These are phyloP conservation scores for Pristis pectinata DNA, from an alignment of 2,797 vertebrate genomes.

Conservation along the genomic window DNA sequence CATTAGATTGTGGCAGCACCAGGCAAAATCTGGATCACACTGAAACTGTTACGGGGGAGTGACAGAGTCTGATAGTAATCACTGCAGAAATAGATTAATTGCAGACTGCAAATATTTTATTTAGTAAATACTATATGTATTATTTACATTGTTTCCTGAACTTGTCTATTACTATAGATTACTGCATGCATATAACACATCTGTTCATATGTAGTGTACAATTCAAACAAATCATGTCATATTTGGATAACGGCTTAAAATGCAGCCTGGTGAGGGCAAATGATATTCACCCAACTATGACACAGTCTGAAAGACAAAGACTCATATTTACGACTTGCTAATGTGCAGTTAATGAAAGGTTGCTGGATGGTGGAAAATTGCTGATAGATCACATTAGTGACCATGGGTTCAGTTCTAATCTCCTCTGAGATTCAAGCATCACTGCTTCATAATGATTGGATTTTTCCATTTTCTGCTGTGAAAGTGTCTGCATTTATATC, in stretches of 20 bases:
- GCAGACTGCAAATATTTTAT: neutral
- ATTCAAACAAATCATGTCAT: constrained; percentile 6
- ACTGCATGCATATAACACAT: neutral
- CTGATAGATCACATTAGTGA: neutral
- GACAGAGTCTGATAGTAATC: neutral
- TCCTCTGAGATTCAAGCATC: constrained; percentile 2
- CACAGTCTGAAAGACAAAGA: neutral
- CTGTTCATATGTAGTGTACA: neutral
- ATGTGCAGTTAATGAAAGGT: neutral
- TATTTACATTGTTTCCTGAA: neutral
- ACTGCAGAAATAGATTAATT: neutral
- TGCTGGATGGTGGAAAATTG: constrained; percentile 4
- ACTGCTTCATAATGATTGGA: constrained; percentile 21
- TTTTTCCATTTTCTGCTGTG: neutral
- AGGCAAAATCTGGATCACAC: neutral
- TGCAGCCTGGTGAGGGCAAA: neutral
- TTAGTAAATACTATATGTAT: neutral
- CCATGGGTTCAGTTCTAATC: neutral
- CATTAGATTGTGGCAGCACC: neutral
- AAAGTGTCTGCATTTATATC: neutral
- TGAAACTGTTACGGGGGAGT: too few relatives aligned
- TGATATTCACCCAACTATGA: constrained; percentile 29
- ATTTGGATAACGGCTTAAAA: neutral
- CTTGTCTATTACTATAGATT: neutral
- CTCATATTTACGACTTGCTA: constrained; percentile 13